Percentiles rank a stretch among this genome's conserved stretches.
These are phyloP conservation scores for Dendrocopos noguchii DNA, from an alignment of 2,113 vertebrate species.

Conservation along the genomic window DNA sequence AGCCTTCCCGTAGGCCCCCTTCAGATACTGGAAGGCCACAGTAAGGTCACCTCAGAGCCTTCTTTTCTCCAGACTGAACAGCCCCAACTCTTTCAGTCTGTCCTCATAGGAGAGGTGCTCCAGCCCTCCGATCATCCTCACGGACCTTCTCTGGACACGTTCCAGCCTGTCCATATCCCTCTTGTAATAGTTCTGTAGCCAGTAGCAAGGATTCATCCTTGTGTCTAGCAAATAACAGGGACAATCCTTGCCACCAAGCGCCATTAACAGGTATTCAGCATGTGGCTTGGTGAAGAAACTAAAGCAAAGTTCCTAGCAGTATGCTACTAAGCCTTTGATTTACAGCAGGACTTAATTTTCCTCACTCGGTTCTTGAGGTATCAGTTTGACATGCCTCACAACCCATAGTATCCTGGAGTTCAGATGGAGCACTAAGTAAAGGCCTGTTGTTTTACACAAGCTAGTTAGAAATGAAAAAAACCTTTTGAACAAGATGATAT, in stretches of 20 bases:
- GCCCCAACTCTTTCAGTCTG: too few relatives aligned
- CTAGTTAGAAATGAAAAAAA: neutral
- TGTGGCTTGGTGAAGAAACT: neutral
- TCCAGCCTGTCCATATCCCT: too few relatives aligned
- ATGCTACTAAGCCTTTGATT: neutral
- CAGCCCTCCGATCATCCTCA: too few relatives aligned
- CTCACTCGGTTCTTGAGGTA: neutral
- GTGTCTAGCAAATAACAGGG: constrained; percentile 61
- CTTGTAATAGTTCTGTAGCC: constrained; percentile 46
- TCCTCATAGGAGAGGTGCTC: too few relatives aligned
- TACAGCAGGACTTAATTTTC: neutral
- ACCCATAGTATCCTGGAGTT: neutral
- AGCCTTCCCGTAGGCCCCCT: too few relatives aligned
- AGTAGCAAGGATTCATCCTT: constrained; percentile 86
- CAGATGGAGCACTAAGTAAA: neutral
- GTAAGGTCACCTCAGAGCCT: too few relatives aligned
- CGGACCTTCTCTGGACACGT: too few relatives aligned
- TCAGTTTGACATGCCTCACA: neutral
- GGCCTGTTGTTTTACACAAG: neutral
- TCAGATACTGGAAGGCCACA: too few relatives aligned
- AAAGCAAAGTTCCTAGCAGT: neutral
- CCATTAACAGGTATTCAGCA: constrained; percentile 40
- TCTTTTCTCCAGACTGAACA: too few relatives aligned
- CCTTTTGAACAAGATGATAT: neutral
- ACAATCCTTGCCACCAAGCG: constrained; percentile 81